A percentile compares a stretch with the other conserved stretches of the same genome.
Conservation (phyloP, 30 jellyfish, hydroid and myxozoan genomes). For the Sanderia malayensis region DNA sequence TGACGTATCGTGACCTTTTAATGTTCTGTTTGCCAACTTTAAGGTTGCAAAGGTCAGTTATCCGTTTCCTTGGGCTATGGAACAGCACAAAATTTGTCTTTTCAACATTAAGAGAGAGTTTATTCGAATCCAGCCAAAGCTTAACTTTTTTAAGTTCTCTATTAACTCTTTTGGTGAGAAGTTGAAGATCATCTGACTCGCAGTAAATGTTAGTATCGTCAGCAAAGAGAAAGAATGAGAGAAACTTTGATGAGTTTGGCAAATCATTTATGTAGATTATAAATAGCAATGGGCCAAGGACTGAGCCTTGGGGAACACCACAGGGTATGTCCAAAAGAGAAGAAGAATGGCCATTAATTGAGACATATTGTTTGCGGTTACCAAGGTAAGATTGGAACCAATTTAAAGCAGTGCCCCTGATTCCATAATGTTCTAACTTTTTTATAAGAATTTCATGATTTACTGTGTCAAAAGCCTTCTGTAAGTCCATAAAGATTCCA, state of each 20-base stretch:
- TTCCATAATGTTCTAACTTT: conserved; percentile 30
- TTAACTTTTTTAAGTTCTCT: no score
- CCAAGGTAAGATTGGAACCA: conserved; percentile 43
- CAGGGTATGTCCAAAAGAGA: no score
- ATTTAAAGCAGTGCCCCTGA: conserved; percentile 37
- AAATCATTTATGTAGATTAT: conserved; percentile 37
- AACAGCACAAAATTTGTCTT: neutral
- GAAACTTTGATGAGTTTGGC: conserved; percentile 18
- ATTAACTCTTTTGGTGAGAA: neutral
- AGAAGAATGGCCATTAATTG: conserved; percentile 1
- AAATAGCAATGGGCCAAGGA: conserved; percentile 44
- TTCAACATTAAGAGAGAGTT: conserved; percentile 9
- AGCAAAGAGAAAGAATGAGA: conserved; percentile 39
- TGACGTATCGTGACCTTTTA: no score
- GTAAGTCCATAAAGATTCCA: conserved; percentile 36
- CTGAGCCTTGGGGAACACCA: conserved; percentile 65
- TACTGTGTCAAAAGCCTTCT: conserved; percentile 40
- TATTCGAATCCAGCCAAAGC: conserved; percentile 7
- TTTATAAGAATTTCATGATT: conserved; percentile 22
- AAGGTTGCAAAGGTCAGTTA: neutral
- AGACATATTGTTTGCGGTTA: conserved; percentile 32
- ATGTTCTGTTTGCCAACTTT: conserved; percentile 1
- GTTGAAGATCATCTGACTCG: neutral
- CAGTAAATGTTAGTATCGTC: conserved; percentile 40
- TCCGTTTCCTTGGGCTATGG: conserved; percentile 6